Percentiles rank a stretch among this genome's conserved stretches.
Evolutionary conservation across 1,140 invertebrate species (phyloP).

Genomic region (Radopholus similis): DNA sequence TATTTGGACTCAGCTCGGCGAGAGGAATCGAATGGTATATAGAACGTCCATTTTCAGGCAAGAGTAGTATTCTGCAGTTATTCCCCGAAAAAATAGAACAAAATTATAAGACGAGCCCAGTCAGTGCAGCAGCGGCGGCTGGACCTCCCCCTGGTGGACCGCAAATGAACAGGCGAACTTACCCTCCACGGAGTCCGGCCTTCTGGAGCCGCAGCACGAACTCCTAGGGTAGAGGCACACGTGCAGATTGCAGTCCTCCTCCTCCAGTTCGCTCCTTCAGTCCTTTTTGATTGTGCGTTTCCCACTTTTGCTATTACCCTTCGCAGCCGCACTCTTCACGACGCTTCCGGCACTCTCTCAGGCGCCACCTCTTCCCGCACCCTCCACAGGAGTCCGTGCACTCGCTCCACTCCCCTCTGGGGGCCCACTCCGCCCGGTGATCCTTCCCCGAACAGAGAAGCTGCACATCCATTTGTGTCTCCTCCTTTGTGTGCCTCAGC

Average conservation of each 20-base stretch:
- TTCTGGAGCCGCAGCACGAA: constrained; percentile 2
- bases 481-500: no score
- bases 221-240: constrained; percentile 13
- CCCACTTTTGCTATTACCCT: not conserved
- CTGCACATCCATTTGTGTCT: no score
- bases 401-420: constrained; percentile 4
- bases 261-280: not conserved
- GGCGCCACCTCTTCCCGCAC: constrained; percentile 6
- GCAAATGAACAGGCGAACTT: not conserved
- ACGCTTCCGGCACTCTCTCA: constrained; percentile 1
- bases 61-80: no score
- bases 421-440: constrained; percentile 1
- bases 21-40: no score
- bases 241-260: constrained; percentile 11
- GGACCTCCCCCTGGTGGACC: not conserved
- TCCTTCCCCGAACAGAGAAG: constrained; percentile 3
- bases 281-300: not conserved
- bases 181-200: not conserved
- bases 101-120: no score
- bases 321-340: not conserved
- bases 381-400: constrained; percentile 15
- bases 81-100: no score
- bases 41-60: no score
- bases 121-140: no score
- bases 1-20: no score